A percentile compares a stretch with the other conserved stretches of the same genome.
These are phyloP conservation scores for Tupiocoris notatus DNA, from an alignment of 2,888 invertebrate species.

Conservation along the genomic window DNA sequence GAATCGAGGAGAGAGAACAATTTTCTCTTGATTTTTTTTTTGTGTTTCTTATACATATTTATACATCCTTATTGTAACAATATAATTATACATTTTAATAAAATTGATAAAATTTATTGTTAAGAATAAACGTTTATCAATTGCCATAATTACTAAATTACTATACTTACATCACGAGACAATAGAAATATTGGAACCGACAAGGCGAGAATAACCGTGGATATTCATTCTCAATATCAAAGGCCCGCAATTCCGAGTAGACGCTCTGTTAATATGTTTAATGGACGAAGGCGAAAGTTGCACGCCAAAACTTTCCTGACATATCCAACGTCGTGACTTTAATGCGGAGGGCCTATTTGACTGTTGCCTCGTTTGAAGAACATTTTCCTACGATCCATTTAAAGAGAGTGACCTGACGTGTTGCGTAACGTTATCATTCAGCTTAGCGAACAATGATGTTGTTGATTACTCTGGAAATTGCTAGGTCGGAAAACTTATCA, in stretches of 20 bases:
- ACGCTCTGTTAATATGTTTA: neutral
- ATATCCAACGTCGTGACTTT: neutral
- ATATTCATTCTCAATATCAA: neutral
- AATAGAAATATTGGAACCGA: no score
- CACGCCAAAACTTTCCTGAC: neutral
- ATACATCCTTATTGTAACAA: no score
- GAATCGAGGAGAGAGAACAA: no score
- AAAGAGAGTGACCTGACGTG: neutral
- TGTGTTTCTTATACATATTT: no score
- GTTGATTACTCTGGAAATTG: neutral
- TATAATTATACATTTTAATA: no score
- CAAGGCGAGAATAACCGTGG: no score
- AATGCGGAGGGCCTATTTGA: neutral
- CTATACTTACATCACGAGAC: no score
- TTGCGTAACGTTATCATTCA: neutral
- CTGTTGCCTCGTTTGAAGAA: neutral
- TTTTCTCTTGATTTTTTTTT: no score
- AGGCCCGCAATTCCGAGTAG: no score
- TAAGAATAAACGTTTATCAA: no score
- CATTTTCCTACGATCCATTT: neutral
- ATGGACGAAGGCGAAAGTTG: neutral
- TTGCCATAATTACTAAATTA: no score
- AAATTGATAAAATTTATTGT: no score
- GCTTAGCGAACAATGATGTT: neutral
- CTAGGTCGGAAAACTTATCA: neutral